Evolutionary conservation across 1,140 invertebrate genomes (phyloP).

Genomic region (Trinorchestia longiramus): DNA sequence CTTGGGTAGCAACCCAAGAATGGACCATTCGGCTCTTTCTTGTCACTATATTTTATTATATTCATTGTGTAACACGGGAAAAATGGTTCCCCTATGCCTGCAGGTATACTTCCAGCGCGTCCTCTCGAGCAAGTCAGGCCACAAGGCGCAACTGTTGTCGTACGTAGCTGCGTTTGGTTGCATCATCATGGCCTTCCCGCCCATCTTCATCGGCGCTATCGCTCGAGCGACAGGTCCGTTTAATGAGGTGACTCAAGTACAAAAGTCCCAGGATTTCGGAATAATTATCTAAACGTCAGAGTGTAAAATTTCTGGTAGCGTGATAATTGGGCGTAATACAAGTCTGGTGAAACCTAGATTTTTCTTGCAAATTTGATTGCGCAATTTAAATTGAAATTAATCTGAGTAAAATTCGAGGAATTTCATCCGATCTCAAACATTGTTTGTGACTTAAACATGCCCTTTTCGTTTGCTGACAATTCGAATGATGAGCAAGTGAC

Average conservation of each 20-base stretch:
- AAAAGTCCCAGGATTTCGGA: neutral
- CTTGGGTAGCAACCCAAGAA: too few species aligned
- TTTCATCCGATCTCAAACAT: neutral
- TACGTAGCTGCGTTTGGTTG: conserved; percentile 82
- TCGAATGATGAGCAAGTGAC: too few species aligned
- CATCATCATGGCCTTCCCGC: conserved; percentile 80
- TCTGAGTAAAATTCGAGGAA: neutral
- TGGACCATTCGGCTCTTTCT: too few species aligned
- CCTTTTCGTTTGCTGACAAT: neutral
- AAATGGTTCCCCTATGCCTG: neutral
- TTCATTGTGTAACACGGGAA: too few species aligned
- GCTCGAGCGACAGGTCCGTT: conserved; percentile 76
- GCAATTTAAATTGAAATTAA: neutral
- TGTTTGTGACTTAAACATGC: neutral
- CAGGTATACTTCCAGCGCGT: conserved; percentile 87
- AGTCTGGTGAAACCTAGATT: neutral
- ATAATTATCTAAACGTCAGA: neutral
- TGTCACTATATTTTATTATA: too few species aligned
- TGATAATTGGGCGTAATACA: neutral
- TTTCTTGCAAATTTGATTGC: neutral
- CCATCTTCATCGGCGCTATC: conserved; percentile 81
- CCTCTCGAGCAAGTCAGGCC: conserved; percentile 80
- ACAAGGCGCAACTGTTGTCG: conserved; percentile 80
- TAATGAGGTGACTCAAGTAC: neutral
- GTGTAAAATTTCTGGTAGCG: neutral